Evolutionary conservation across 1,140 invertebrate genomes (phyloP).

Genomic region (Neodiprion virginianus): DNA sequence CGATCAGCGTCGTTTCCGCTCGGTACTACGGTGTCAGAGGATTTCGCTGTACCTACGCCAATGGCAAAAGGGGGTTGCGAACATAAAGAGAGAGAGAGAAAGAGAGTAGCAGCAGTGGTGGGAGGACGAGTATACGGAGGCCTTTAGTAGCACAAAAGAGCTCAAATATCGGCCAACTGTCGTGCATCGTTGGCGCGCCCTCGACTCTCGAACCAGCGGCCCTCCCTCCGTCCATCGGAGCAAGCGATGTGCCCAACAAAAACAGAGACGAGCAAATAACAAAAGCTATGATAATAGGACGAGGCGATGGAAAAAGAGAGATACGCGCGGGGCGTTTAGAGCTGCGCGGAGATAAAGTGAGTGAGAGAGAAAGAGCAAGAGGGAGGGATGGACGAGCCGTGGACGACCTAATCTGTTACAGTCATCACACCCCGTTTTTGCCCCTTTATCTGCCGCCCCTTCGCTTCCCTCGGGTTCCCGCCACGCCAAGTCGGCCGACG

Average conservation of each 20-base stretch:
- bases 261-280: constrained; percentile 3
- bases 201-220: neutral
- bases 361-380: constrained; percentile 25
- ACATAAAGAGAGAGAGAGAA: neutral
- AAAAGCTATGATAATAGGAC: constrained; percentile 4
- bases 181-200: neutral
- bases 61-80: neutral
- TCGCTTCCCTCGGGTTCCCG: constrained; percentile 20
- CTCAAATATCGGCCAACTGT: constrained; percentile 16
- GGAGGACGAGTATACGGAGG: neutral
- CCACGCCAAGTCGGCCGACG: neutral
- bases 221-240: neutral
- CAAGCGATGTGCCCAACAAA: neutral
- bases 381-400: constrained; percentile 22
- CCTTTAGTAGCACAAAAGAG: neutral
- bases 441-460: constrained; percentile 23
- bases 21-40: too few species aligned
- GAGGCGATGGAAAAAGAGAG: neutral
- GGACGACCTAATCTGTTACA: constrained; percentile 49
- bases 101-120: neutral
- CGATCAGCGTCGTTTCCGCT: too few species aligned
- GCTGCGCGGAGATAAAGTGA: neutral
- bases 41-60: neutral
- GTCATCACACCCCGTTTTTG: constrained; percentile 53
- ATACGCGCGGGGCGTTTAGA: too few species aligned